A percentile compares a stretch with the other conserved stretches of the same genome.
phyloP scores from a whole-genome alignment of 2,888 invertebrate species.

The Petrophora chlorosata region DNA sequence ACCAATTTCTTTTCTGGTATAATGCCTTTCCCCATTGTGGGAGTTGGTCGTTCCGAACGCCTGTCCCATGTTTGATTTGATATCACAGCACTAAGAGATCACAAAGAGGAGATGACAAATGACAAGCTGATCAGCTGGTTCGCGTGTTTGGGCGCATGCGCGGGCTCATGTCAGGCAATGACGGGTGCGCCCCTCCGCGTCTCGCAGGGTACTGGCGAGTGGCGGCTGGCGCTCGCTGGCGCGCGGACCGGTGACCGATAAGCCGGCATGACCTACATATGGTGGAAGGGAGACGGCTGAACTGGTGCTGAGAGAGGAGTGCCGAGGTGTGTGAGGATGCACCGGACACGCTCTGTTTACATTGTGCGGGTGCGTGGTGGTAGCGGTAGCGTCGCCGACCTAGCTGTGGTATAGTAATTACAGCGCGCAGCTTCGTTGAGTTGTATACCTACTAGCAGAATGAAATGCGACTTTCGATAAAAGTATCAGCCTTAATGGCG shows the following conservation, averaged over 20 bases:
- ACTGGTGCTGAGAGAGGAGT: conserved; percentile 23
- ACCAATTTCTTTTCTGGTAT: conserved; percentile 78
- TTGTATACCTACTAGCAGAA: background rate
- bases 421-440: background rate
- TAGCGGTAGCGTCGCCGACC: no score
- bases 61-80: conserved; percentile 71
- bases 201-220: conserved; percentile 47
- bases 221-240: background rate
- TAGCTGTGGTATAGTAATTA: background rate
- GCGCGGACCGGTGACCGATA: conserved; percentile 46
- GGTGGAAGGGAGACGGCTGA: conserved; percentile 43
- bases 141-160: conserved; percentile 60
- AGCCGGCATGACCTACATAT: conserved; percentile 39
- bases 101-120: conserved; percentile 47
- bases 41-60: conserved; percentile 78
- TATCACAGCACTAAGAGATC: conserved; percentile 62
- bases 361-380: conserved; percentile 32
- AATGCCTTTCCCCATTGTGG: conserved; percentile 73
- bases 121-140: conserved; percentile 65
- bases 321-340: conserved; percentile 30
- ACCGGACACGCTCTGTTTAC: conserved; percentile 55
- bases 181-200: conserved; percentile 54
- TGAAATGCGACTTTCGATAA: background rate
- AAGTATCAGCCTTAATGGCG: background rate
- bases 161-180: conserved; percentile 49